Evolutionary conservation across 2,888 invertebrate genomes (phyloP).

Genomic region (Catocala sponsa): DNA sequence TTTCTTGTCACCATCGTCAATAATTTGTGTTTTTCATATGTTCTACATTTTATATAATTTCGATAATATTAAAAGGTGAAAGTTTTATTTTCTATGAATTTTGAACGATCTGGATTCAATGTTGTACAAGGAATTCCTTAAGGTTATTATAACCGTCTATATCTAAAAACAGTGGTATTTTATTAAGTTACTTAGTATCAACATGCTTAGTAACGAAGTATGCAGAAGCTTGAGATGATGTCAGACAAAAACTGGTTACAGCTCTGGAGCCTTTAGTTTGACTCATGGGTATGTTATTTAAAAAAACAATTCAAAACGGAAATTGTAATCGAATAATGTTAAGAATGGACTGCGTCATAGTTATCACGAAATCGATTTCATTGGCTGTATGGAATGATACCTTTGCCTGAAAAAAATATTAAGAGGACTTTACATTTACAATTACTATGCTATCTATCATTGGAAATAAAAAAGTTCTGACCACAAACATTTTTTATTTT

Average conservation of each 20-base stretch:
- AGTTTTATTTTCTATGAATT: too few species aligned
- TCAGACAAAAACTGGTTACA: slow-evolving; percentile 47
- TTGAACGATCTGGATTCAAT: too few species aligned
- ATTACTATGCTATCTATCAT: too few species aligned
- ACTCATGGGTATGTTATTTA: slow-evolving; percentile 31
- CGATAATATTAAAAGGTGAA: too few species aligned
- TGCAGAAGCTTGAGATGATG: slow-evolving; percentile 31
- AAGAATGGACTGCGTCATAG: slow-evolving; percentile 25
- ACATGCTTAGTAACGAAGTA: slow-evolving; percentile 19
- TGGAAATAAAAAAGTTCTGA: too few species aligned
- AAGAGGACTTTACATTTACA: not conserved
- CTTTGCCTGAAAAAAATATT: slow-evolving; percentile 2
- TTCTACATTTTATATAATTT: too few species aligned
- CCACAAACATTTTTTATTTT: too few species aligned
- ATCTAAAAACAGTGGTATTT: not conserved
- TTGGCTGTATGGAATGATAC: not conserved
- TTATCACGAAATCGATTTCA: slow-evolving; percentile 27
- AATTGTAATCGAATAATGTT: slow-evolving; percentile 34
- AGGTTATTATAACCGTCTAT: too few species aligned
- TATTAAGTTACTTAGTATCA: not conserved
- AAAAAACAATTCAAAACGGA: slow-evolving; percentile 39
- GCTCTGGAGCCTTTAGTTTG: slow-evolving; percentile 12
- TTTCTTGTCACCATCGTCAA: too few species aligned
- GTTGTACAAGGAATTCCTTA: too few species aligned
- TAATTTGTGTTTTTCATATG: too few species aligned